phyloP scores from a whole-genome alignment of 2,888 invertebrate genomes.

The Busseola fusca region DNA sequence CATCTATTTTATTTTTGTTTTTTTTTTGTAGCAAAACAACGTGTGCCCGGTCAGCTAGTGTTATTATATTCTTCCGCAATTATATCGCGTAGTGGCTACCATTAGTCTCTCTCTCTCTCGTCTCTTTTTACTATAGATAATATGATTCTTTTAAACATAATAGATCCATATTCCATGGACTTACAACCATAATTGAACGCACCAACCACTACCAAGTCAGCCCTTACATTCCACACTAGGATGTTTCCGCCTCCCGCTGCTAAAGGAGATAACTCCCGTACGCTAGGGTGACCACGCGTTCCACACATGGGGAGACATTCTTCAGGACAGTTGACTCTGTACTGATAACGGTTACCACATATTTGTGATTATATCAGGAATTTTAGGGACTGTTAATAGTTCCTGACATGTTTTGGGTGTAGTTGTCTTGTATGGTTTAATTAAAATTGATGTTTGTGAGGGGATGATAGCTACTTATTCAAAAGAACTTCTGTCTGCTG shows the following conservation, averaged over 20 bases:
- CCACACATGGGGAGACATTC: conserved; percentile 52
- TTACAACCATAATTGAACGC: conserved; percentile 18
- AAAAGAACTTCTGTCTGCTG: neutral
- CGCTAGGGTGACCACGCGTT: conserved; percentile 53
- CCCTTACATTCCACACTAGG: conserved; percentile 31
- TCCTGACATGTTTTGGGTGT: conserved; percentile 53
- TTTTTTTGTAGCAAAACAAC: no score
- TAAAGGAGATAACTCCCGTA: conserved; percentile 64
- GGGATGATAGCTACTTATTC: neutral
- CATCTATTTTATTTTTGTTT: no score
- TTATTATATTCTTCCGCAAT: no score
- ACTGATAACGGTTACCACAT: conserved; percentile 57
- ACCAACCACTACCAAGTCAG: neutral
- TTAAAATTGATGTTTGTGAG: conserved; percentile 45
- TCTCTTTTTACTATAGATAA: neutral
- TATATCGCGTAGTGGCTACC: no score
- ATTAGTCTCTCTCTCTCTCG: no score
- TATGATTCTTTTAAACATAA: neutral
- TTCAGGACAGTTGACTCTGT: conserved; percentile 45
- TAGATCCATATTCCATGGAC: neutral
- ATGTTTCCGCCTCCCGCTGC: conserved; percentile 60
- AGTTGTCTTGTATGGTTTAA: conserved; percentile 48
- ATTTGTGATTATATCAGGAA: conserved; percentile 52
- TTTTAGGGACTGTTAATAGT: conserved; percentile 52
- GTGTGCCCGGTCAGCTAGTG: no score